Conservation (phyloP, 30 jellyfish, hydroid and myxozoan species). For the Phacellophora camtschatica region DNA sequence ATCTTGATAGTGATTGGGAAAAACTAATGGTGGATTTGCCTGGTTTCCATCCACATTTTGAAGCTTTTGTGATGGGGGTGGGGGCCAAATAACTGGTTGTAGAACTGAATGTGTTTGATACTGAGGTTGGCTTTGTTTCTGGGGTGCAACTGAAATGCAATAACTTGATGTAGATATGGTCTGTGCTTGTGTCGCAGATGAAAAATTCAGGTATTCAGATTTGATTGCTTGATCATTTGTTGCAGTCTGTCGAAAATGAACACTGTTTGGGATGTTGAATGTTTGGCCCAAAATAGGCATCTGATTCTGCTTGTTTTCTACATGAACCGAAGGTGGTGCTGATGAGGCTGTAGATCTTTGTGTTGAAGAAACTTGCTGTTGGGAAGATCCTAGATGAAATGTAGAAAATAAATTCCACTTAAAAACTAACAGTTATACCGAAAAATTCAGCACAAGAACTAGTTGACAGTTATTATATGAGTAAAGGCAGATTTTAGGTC, state of each 20-base stretch:
- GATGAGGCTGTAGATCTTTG: neutral
- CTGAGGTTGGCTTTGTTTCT: constrained; percentile 3
- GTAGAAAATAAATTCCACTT: too few relatives aligned
- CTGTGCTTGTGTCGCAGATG: neutral
- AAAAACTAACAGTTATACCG: too few relatives aligned
- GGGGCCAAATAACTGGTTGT: neutral
- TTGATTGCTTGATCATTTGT: neutral
- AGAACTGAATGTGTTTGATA: neutral
- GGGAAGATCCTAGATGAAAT: too few relatives aligned
- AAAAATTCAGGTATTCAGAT: neutral
- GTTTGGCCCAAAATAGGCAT: constrained; percentile 22
- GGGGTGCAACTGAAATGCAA: neutral
- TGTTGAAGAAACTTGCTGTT: too few relatives aligned
- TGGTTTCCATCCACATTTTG: constrained; percentile 12
- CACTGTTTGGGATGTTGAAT: neutral
- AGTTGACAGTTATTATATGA: too few relatives aligned
- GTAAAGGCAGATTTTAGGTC: too few relatives aligned
- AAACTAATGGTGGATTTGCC: neutral
- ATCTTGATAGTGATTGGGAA: constrained; percentile 27
- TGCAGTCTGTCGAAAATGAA: neutral
- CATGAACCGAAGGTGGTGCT: neutral
- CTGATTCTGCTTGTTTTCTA: neutral
- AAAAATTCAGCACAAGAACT: too few relatives aligned
- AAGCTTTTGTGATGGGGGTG: constrained; percentile 8
- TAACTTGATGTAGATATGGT: neutral